Percentiles rank a stretch among this genome's conserved stretches.
phyloP scores from a whole-genome alignment of 2,888 invertebrate genomes.

The Periphyllus acericola region DNA sequence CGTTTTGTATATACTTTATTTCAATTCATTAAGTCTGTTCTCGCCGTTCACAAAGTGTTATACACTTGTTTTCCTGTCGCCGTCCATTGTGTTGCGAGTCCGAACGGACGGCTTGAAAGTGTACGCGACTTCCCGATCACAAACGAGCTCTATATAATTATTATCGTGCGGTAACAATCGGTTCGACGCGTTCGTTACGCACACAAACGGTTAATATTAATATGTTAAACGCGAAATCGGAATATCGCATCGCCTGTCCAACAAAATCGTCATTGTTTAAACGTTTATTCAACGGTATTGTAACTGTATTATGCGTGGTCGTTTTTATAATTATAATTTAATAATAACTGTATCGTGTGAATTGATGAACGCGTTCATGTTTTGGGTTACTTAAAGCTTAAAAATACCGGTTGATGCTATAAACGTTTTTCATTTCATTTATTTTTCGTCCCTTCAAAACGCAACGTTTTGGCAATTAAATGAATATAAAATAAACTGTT shows the following conservation, averaged over 20 bases:
- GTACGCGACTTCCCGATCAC: background rate
- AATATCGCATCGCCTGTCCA: background rate
- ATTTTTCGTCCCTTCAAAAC: too few relatives aligned
- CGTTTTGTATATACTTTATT: background rate
- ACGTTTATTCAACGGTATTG: too few relatives aligned
- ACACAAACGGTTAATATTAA: background rate
- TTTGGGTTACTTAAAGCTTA: too few relatives aligned
- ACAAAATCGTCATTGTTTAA: background rate
- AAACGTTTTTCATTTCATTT: too few relatives aligned
- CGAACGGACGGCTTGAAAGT: background rate
- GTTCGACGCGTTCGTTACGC: background rate
- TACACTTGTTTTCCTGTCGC: background rate
- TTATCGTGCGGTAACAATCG: background rate
- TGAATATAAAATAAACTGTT: too few relatives aligned
- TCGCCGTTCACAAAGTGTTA: background rate
- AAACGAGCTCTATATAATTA: background rate
- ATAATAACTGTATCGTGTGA: too few relatives aligned
- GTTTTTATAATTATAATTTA: too few relatives aligned
- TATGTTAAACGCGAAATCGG: background rate
- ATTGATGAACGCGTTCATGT: too few relatives aligned
- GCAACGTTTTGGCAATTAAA: too few relatives aligned
- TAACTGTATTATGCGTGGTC: too few relatives aligned
- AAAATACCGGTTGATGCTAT: too few relatives aligned
- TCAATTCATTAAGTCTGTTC: slow-evolving; percentile 1
- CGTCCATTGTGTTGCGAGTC: background rate